Percentiles rank a stretch among this genome's conserved stretches.
Evolutionary conservation across 2,888 invertebrate species (phyloP).

Genomic region (Apamea monoglypha): DNA sequence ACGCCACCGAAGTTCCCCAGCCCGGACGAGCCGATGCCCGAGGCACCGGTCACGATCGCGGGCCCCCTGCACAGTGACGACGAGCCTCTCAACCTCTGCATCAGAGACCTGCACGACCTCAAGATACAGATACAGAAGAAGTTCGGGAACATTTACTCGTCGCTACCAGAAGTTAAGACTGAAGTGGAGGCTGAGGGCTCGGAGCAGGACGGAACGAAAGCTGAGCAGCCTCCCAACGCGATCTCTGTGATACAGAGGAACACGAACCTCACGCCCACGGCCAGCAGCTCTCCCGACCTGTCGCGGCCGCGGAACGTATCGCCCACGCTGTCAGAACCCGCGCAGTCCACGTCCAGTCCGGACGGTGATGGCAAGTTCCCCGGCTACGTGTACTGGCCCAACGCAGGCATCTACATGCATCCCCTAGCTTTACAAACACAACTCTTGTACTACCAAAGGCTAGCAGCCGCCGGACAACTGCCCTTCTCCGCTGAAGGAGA

Average conservation of each 20-base stretch:
- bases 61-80: constrained; percentile 86
- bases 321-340: constrained; percentile 84
- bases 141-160: constrained; percentile 91
- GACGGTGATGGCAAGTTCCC: constrained; percentile 82
- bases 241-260: constrained; percentile 88
- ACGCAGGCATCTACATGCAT: constrained; percentile 93
- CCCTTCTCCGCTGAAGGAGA: constrained; percentile 83
- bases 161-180: constrained; percentile 90
- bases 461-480: constrained; percentile 90
- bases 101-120: constrained; percentile 93
- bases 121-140: constrained; percentile 92
- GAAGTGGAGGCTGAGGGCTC: constrained; percentile 89
- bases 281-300: constrained; percentile 86
- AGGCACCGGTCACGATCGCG: constrained; percentile 79
- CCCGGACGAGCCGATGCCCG: constrained; percentile 83
- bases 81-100: constrained; percentile 95
- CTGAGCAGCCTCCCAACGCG: constrained; percentile 84
- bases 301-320: constrained; percentile 79
- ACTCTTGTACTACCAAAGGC: constrained; percentile 93
- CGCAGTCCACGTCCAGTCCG: constrained; percentile 79
- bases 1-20: constrained; percentile 81
- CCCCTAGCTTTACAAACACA: constrained; percentile 94
- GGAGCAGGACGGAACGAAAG: constrained; percentile 86
- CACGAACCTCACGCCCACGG: constrained; percentile 82
- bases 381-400: constrained; percentile 93